A percentile compares a stretch with the other conserved stretches of the same genome.
Evolutionary conservation across 2,113 vertebrate species (phyloP).

Genomic region (Ailurus styani): DNA sequence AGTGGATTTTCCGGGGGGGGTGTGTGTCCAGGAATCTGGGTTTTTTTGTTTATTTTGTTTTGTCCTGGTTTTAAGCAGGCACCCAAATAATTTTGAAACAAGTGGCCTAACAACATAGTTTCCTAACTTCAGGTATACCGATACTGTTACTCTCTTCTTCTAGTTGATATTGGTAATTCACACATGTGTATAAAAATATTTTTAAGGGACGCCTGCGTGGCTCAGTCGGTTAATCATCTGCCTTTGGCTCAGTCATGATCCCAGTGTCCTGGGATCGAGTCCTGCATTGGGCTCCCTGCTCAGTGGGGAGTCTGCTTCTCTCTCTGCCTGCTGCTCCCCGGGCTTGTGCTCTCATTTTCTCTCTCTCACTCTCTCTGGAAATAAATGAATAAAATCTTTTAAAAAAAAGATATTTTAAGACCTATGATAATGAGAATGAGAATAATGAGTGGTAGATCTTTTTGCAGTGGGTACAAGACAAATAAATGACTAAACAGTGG

Average conservation of each 20-base stretch:
- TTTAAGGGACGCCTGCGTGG: neutral
- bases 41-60: neutral
- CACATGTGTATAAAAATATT: neutral
- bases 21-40: neutral
- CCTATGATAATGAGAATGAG: neutral
- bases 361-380: too few species aligned
- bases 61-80: neutral
- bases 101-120: neutral
- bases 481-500: neutral
- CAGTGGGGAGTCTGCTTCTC: too few species aligned
- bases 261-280: too few species aligned
- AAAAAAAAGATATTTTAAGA: conserved; percentile 14
- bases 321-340: too few species aligned
- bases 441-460: neutral
- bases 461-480: neutral
- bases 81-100: conserved; percentile 17
- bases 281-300: too few species aligned
- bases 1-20: neutral
- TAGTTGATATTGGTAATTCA: neutral
- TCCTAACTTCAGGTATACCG: neutral
- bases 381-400: too few species aligned
- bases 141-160: neutral
- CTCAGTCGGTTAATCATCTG: too few species aligned
- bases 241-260: too few species aligned
- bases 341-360: too few species aligned